phyloP scores from a whole-genome alignment of 2,113 vertebrate species.

The Seriola rivoliana region DNA sequence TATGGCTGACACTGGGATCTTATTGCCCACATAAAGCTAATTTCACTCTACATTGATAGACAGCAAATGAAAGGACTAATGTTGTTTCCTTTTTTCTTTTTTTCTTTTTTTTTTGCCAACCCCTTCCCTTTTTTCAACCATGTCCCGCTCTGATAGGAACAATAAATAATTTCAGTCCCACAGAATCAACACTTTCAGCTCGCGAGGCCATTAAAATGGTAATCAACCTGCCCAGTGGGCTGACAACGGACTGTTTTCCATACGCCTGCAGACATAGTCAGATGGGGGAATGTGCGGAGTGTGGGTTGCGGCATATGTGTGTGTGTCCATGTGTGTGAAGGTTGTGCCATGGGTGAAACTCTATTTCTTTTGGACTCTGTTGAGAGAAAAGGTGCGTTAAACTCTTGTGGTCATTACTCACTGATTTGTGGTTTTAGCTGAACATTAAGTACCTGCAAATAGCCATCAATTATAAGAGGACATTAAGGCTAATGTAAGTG shows the following conservation, averaged over 20 bases:
- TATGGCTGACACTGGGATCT: neutral
- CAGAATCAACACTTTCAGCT: slow-evolving; percentile 48
- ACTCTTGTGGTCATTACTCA: slow-evolving; percentile 28
- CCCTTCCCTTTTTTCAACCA: slow-evolving; percentile 34
- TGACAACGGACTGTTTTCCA: slow-evolving; percentile 37
- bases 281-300: slow-evolving; percentile 18
- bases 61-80: slow-evolving; percentile 39
- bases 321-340: slow-evolving; percentile 23
- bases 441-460: slow-evolving; percentile 19
- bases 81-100: neutral
- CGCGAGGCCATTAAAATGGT: slow-evolving; percentile 60
- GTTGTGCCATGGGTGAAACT: slow-evolving; percentile 5
- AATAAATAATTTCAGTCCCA: slow-evolving; percentile 59
- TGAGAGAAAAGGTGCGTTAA: slow-evolving; percentile 31
- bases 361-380: slow-evolving; percentile 14
- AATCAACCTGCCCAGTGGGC: slow-evolving; percentile 38
- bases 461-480: slow-evolving; percentile 14
- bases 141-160: slow-evolving; percentile 37
- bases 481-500: slow-evolving; percentile 12
- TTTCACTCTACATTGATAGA: slow-evolving; percentile 24
- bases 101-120: neutral
- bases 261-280: slow-evolving; percentile 44
- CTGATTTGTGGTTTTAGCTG: slow-evolving; percentile 13
- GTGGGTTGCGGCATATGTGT: neutral
- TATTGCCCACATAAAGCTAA: slow-evolving; percentile 21